phyloP scores from a whole-genome alignment of 2,888 invertebrate genomes.

The Chymomyza amoena region DNA sequence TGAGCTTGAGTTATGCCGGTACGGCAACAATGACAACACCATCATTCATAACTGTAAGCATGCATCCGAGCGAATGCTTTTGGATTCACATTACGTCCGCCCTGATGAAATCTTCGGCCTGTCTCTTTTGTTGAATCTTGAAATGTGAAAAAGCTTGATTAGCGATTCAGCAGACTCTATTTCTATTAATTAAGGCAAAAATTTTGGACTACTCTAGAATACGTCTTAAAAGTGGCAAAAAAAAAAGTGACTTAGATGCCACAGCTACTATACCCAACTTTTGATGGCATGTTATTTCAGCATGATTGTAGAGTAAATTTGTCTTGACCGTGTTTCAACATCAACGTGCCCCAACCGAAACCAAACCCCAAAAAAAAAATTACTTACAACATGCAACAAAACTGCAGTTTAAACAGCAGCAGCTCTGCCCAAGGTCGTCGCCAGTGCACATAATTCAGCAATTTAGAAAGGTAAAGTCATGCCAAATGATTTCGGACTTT shows the following conservation, averaged over 20 bases:
- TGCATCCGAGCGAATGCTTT: not conserved
- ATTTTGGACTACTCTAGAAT: too few relatives aligned
- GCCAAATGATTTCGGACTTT: slow-evolving; percentile 38
- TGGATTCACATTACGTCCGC: not conserved
- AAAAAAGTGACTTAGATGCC: not conserved
- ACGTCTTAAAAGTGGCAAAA: not conserved
- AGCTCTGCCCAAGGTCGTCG: slow-evolving; percentile 41
- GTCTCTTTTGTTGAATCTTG: not conserved
- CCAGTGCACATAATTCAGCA: slow-evolving; percentile 16
- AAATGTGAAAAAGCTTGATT: slow-evolving; percentile 25
- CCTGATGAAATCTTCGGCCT: not conserved
- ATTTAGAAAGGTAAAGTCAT: slow-evolving; percentile 58
- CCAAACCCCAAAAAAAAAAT: not conserved
- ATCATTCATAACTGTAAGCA: not conserved
- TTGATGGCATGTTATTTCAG: not conserved
- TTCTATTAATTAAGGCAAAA: not conserved
- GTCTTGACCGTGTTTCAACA: not conserved
- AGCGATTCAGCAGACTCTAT: not conserved
- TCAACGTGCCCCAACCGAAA: not conserved
- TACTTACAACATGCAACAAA: slow-evolving; percentile 21
- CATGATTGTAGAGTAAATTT: not conserved
- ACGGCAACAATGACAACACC: not conserved
- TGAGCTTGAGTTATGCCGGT: not conserved
- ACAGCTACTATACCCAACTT: not conserved
- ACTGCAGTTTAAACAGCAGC: not conserved